Evolutionary conservation across 2,888 invertebrate genomes (phyloP).

Genomic region (Colostygia pectinataria): DNA sequence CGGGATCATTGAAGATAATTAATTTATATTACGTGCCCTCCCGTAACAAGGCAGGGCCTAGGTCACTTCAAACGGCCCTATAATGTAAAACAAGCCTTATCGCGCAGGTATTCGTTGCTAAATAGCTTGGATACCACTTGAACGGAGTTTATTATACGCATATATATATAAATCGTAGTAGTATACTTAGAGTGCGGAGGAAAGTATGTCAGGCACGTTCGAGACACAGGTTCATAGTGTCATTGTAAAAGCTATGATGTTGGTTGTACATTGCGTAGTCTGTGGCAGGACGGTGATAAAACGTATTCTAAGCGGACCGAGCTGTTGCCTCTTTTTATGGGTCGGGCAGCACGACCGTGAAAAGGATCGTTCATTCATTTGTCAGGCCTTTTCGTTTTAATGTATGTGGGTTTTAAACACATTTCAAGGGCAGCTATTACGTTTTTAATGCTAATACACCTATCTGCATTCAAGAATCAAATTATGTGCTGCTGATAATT

Average conservation of each 20-base stretch:
- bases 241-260: neutral
- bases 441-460: neutral
- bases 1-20: conserved; percentile 18
- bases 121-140: no score
- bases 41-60: conserved; percentile 3
- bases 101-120: neutral
- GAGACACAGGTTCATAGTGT: neutral
- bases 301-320: conserved; percentile 13
- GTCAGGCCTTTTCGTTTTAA: conserved; percentile 12
- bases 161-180: no score
- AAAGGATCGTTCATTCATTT: conserved; percentile 13
- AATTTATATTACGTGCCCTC: conserved; percentile 27
- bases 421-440: conserved; percentile 5
- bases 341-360: conserved; percentile 1
- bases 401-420: conserved; percentile 13
- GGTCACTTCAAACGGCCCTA: neutral
- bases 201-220: no score
- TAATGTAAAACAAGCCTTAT: neutral
- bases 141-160: no score
- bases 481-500: no score
- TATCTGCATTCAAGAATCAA: no score
- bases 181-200: no score
- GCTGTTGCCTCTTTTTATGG: conserved; percentile 14
- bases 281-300: conserved; percentile 19
- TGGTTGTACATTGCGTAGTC: neutral